Evolutionary conservation across 2,797 vertebrate species (phyloP).

Genomic region (Tapera naevia): DNA sequence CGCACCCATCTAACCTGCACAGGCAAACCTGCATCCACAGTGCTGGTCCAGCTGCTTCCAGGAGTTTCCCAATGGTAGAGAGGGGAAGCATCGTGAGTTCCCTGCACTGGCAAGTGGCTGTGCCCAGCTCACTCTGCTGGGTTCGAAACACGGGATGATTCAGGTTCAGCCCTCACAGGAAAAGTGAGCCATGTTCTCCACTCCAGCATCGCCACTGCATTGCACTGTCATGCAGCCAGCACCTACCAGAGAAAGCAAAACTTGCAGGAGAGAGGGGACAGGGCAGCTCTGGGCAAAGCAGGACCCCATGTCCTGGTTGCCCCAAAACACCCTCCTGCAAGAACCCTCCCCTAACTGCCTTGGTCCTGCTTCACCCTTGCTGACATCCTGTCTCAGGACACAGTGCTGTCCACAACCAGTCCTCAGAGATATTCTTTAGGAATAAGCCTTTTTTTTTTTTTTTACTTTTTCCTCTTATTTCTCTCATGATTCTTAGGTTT

Average conservation of each 20-base stretch:
- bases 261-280: neutral
- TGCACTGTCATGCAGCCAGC: neutral
- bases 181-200: accelerated
- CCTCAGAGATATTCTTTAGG: neutral
- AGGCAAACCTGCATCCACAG: neutral
- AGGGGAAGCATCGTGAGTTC: neutral
- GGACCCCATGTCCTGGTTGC: neutral
- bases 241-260: neutral
- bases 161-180: neutral
- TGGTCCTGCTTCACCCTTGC: neutral
- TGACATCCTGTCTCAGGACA: accelerated
- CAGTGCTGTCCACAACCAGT: neutral
- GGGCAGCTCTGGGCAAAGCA: neutral
- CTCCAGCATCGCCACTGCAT: accelerated
- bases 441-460: neutral
- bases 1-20: neutral
- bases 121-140: neutral
- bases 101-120: neutral
- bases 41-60: neutral
- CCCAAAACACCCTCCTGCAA: accelerated
- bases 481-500: neutral
- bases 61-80: neutral
- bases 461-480: neutral
- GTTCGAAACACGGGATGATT: accelerated
- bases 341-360: neutral